Percentiles rank a stretch among this genome's conserved stretches.
These are phyloP conservation scores for Cheirogaleus major DNA, from an alignment of 2,797 vertebrate genomes.

Conservation along the genomic window DNA sequence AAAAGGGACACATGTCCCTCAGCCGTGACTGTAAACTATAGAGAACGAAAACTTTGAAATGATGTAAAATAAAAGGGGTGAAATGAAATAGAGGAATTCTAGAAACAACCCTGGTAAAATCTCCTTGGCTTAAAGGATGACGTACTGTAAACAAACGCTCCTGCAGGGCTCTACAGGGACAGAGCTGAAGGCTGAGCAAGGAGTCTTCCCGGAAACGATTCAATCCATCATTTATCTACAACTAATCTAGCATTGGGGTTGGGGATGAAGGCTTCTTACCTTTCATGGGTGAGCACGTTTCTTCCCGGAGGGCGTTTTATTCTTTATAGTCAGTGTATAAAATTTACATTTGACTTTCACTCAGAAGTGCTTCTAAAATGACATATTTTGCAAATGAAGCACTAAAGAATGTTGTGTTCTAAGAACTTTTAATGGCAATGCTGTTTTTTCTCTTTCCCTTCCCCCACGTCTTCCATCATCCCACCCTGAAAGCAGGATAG, in stretches of 20 bases:
- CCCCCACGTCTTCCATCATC: neutral
- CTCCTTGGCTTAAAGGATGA: constrained; percentile 58
- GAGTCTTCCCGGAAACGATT: constrained; percentile 23
- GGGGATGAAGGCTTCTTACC: constrained; percentile 49
- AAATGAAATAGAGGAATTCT: constrained; percentile 47
- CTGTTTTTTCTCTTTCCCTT: neutral
- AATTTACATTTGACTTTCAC: constrained; percentile 76
- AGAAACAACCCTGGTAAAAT: neutral
- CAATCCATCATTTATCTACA: constrained; percentile 62
- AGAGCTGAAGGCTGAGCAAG: constrained; percentile 4
- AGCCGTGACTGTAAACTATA: neutral
- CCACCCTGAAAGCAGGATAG: neutral
- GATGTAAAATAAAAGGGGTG: neutral
- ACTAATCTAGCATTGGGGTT: constrained; percentile 31
- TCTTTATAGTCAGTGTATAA: constrained; percentile 65
- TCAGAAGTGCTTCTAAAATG: constrained; percentile 57
- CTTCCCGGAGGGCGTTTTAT: constrained; percentile 50
- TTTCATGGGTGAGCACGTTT: constrained; percentile 65
- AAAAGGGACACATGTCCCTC: neutral
- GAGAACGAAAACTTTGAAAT: neutral
- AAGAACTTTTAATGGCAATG: constrained; percentile 17
- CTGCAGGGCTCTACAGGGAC: neutral
- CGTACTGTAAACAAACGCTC: constrained; percentile 57
- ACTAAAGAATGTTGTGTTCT: constrained; percentile 46
- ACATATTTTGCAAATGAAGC: constrained; percentile 71